Evolutionary conservation across 2,888 invertebrate genomes (phyloP), one percentile per base, ranked within the genome.

Genomic region (Drosophila phalerata): DNA sequence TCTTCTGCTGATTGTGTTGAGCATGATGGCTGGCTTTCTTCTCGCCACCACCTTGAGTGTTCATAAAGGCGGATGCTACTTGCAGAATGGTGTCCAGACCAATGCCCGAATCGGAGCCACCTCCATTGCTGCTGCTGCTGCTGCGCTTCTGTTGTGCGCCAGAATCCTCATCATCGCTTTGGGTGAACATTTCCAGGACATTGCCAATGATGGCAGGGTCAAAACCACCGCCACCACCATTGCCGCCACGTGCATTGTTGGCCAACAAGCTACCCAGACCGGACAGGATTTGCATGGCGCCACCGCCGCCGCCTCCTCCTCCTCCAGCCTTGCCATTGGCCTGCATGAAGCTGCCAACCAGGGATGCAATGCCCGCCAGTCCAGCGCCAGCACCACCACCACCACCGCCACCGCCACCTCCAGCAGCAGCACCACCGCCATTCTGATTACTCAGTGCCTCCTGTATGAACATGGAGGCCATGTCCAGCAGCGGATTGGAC

Each of bases 271-370:
- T 92, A 48, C 92, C 92, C 52, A 93, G 76, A 10, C 92, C 92
- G 10, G 93, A 92, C 3, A 93, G 72, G 17, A 93, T 92, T 81
- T 92, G 92, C 87, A 91, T 91, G 15, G 92, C 92, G 17, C 92
- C 92, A 3, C 90, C 85, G 19, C 86, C 90, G 4, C 79, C 79
- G 9, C 77, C 90, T 5, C 80, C 82, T 85, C 48, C 47, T 17
- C 47, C 48, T 2, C 84, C 83, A 25, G 65, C 91, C 85, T 85
- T 85, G 40, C 85, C 70, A 58, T 95, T 95, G 0, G 95, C 94
- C 79, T 96, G 95, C 94, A 96, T 94, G 51, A 97, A 93, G 32
- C 93, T 94, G 1, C 95, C 95, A 10, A 96, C 93, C 49, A 96
- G 93, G 9, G 94, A 94, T 1, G 95, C 96, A 0, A 96, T 92